Conservation (phyloP, 2,888 invertebrate species). For the Drosophila melanosoma region DNA sequence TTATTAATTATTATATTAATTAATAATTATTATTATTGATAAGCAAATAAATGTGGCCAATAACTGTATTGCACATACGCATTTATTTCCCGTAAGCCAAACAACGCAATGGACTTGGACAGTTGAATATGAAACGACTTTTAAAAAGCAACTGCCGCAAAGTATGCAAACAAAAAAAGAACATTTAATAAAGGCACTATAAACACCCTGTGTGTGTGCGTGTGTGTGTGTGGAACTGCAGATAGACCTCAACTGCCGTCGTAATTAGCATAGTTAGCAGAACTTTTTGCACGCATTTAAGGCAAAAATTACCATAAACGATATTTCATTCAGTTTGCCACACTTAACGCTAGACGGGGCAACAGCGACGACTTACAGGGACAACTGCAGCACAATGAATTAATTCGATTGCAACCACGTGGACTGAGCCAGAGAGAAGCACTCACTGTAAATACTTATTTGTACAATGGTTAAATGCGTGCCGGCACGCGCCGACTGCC, state of each 20-base stretch:
- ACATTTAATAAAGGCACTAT: neutral
- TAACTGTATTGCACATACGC: neutral
- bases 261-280: conserved; percentile 68
- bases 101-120: neutral
- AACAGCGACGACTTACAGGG: neutral
- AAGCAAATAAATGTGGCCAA: neutral
- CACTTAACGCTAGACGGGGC: conserved; percentile 23
- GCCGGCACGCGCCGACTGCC: conserved; percentile 71
- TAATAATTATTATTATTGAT: neutral
- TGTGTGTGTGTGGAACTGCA: conserved; percentile 15
- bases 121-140: neutral
- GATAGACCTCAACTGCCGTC: conserved; percentile 1
- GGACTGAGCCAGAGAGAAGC: conserved; percentile 34
- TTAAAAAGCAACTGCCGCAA: conserved; percentile 51
- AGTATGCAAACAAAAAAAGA: conserved; percentile 44
- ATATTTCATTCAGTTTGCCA: conserved; percentile 73
- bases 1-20: neutral
- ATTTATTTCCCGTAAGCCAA: neutral
- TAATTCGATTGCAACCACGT: conserved; percentile 60
- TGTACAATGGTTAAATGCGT: conserved; percentile 38
- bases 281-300: conserved; percentile 57
- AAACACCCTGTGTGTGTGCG: conserved; percentile 49
- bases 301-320: conserved; percentile 62
- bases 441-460: conserved; percentile 18
- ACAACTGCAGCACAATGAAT: conserved; percentile 50